Evolutionary conservation across 2,888 invertebrate species (phyloP).

Genomic region (Deroplatys truncata): DNA sequence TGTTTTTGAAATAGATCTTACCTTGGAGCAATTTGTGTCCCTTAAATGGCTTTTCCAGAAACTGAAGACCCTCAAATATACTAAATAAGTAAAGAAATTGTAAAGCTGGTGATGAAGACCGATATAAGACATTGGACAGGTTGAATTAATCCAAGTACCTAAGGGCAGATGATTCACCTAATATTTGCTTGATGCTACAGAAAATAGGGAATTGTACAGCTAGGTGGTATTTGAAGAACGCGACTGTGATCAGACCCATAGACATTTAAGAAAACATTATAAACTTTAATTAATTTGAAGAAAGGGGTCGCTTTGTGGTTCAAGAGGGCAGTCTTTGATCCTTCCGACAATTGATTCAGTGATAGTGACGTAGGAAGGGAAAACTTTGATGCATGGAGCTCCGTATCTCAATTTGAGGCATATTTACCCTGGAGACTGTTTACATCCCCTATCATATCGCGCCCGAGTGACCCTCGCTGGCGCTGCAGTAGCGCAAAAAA

Average conservation of each 20-base stretch:
- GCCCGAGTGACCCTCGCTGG: conserved; percentile 1
- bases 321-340: background rate
- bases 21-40: too few relatives aligned
- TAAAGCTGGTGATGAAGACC: too few relatives aligned
- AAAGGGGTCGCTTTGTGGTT: background rate
- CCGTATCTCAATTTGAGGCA: background rate
- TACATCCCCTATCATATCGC: conserved; percentile 17
- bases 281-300: background rate
- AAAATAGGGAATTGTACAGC: too few relatives aligned
- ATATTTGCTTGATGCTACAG: too few relatives aligned
- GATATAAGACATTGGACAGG: too few relatives aligned
- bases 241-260: background rate
- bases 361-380: background rate
- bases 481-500: conserved; percentile 9
- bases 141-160: too few relatives aligned
- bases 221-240: background rate
- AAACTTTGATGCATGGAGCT: background rate
- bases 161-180: too few relatives aligned
- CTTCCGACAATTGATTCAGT: background rate
- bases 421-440: background rate
- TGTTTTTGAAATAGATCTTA: too few relatives aligned
- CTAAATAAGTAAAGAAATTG: too few relatives aligned
- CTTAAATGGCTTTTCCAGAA: too few relatives aligned
- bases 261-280: background rate
- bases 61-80: too few relatives aligned